Conservation (phyloP, 2,113 vertebrate genomes). For the Gallinago paraguaiae region DNA sequence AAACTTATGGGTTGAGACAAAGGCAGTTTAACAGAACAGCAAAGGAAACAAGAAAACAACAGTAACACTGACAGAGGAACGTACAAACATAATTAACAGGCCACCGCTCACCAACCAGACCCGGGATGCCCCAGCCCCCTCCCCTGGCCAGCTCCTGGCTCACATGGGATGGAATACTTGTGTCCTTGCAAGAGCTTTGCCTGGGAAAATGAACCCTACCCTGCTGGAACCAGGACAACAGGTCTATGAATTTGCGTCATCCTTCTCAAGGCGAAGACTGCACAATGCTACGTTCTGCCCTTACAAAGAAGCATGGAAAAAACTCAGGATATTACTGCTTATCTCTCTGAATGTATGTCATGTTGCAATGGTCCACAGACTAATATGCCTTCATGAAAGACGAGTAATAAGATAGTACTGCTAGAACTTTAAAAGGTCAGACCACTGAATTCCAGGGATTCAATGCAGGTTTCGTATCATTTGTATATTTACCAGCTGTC, state of each 20-base stretch:
- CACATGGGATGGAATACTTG: too few species aligned
- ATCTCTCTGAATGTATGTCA: background rate
- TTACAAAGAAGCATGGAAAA: background rate
- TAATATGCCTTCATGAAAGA: background rate
- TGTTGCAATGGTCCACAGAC: background rate
- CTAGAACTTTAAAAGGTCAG: background rate
- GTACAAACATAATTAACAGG: too few species aligned
- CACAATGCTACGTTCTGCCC: background rate
- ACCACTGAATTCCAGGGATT: background rate
- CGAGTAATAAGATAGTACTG: rapidly evolving
- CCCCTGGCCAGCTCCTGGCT: too few species aligned
- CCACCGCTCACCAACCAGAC: too few species aligned
- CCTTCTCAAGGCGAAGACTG: background rate
- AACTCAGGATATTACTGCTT: background rate
- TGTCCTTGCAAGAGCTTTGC: too few species aligned
- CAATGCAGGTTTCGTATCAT: background rate
- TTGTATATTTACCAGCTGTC: background rate
- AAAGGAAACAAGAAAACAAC: too few species aligned
- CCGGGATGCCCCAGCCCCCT: too few species aligned
- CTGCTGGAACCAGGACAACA: background rate
- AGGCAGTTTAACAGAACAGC: too few species aligned
- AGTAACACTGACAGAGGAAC: too few species aligned
- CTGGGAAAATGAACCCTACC: too few species aligned
- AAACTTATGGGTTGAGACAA: too few species aligned
- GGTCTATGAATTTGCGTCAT: background rate